These are phyloP conservation scores for Arothron firmamentum DNA, from an alignment of 2,113 vertebrate genomes.

Conservation along the genomic window DNA sequence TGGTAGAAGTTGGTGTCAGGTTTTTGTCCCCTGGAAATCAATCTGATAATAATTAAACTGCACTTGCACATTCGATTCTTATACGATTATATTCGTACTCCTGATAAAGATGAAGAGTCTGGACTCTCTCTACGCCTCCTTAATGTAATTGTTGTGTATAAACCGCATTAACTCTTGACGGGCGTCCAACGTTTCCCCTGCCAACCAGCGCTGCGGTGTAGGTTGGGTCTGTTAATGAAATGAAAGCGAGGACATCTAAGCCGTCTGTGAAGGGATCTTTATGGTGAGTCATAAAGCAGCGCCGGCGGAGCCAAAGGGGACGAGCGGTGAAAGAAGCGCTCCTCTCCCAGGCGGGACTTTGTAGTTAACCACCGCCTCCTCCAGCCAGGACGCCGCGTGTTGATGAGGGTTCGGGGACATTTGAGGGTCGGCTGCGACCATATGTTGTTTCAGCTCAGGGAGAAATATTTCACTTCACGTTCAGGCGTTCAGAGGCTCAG, in stretches of 20 bases:
- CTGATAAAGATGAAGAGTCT: too few species aligned
- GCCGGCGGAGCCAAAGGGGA: neutral
- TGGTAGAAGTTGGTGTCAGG: too few species aligned
- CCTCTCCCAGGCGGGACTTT: slow-evolving; percentile 3
- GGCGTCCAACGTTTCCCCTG: neutral
- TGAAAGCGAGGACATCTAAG: neutral
- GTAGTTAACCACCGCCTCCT: neutral
- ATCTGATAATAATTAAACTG: too few species aligned
- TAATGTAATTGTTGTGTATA: neutral
- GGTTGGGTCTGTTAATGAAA: neutral
- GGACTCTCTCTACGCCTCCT: too few species aligned
- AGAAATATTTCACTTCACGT: too few species aligned
- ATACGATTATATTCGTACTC: too few species aligned
- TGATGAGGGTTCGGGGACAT: neutral
- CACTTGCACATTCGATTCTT: too few species aligned
- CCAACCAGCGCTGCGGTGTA: neutral
- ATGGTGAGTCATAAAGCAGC: slow-evolving; percentile 1
- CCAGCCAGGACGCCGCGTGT: neutral
- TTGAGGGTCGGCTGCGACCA: too few species aligned
- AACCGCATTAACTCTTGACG: neutral
- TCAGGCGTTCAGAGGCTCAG: too few species aligned
- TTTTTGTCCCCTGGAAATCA: too few species aligned
- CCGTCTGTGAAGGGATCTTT: neutral
- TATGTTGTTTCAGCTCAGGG: too few species aligned
- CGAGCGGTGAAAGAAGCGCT: neutral